These are phyloP conservation scores for Drosophila kanapiae DNA, from an alignment of 1,140 invertebrate genomes.

Conservation along the genomic window DNA sequence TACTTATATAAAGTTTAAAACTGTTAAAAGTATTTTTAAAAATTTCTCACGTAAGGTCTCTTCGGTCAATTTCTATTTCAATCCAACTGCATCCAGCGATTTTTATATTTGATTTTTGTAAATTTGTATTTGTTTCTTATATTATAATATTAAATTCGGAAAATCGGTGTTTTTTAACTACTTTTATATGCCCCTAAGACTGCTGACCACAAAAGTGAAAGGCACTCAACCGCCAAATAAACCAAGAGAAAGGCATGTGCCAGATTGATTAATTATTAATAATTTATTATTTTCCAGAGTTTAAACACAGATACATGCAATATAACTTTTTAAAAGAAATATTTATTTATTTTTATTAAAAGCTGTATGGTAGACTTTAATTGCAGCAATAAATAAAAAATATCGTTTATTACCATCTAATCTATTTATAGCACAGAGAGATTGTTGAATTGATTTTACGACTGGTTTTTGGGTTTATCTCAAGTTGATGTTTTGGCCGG, in stretches of 20 bases:
- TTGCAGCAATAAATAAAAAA: slow-evolving; percentile 13
- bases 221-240: neutral
- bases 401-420: slow-evolving; percentile 5
- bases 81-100: no score
- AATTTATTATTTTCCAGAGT: neutral
- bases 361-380: neutral
- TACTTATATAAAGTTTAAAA: no score
- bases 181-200: no score
- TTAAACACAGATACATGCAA: neutral
- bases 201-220: slow-evolving; percentile 1
- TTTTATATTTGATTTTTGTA: no score
- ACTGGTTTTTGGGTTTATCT: neutral
- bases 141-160: no score
- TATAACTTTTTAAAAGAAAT: neutral
- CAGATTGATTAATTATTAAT: neutral
- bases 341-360: neutral
- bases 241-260: slow-evolving; percentile 4
- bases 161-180: no score
- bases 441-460: neutral
- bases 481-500: slow-evolving; percentile 20
- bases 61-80: no score
- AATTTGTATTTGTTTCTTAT: no score
- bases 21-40: no score
- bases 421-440: neutral
- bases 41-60: no score